Conservation (phyloP, 2,797 vertebrate species). For the Pseudochirops corinnae region DNA sequence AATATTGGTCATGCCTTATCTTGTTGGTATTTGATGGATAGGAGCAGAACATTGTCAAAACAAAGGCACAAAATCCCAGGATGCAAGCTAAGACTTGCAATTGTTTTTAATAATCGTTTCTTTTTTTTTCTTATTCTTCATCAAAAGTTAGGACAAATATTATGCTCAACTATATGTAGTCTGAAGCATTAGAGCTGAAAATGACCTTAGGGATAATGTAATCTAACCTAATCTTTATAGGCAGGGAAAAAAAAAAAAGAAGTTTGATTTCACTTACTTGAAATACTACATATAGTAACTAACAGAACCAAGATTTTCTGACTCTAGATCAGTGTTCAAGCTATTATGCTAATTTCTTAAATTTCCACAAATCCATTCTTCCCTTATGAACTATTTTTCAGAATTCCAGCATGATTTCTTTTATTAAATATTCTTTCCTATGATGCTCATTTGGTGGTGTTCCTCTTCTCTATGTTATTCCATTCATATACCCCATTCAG, state of each 20-base stretch:
- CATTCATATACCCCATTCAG: not conserved
- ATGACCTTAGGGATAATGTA: not conserved
- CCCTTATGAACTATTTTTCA: not conserved
- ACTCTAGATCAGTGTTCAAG: not conserved
- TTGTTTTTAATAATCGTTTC: not conserved
- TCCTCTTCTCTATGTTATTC: not conserved
- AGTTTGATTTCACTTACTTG: not conserved
- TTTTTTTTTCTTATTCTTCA: not conserved
- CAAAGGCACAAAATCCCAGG: not conserved
- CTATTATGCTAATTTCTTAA: not conserved
- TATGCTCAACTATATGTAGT: not conserved
- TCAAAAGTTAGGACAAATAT: not conserved
- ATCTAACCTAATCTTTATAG: not conserved
- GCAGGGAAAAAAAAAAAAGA: not conserved
- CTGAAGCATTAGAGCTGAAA: not conserved
- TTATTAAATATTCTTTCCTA: not conserved
- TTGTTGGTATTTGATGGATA: not conserved
- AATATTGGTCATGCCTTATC: not conserved
- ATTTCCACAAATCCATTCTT: not conserved
- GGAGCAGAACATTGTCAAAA: not conserved
- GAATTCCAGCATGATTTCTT: not conserved
- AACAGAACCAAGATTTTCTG: not conserved
- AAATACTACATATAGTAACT: not conserved
- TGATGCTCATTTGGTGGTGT: not conserved
- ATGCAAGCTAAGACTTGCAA: not conserved